Conservation (phyloP, 2,797 vertebrate genomes). For the Phaenicophaeus curvirostris region DNA sequence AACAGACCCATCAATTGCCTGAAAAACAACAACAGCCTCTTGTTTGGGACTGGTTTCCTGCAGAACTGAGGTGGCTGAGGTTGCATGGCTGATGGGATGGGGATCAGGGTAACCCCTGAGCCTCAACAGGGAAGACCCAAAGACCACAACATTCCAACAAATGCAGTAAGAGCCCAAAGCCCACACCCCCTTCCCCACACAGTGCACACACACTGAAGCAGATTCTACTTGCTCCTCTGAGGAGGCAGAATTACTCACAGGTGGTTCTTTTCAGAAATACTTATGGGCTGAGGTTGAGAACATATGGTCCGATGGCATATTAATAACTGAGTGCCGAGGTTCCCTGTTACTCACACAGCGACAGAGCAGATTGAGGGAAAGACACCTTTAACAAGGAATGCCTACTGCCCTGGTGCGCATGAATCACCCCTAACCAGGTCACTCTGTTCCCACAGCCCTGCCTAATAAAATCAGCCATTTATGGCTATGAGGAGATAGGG, state of each 20-base stretch:
- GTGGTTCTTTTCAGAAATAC: slow-evolving; percentile 66
- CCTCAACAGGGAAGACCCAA: rapidly evolving
- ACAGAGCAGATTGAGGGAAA: slow-evolving; percentile 25
- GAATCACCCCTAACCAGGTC: slow-evolving; percentile 26
- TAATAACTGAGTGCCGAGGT: slow-evolving; percentile 26
- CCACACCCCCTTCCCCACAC: not conserved
- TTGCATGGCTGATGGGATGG: not conserved
- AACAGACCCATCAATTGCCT: not conserved
- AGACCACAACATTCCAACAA: not conserved
- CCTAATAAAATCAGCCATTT: not conserved
- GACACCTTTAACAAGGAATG: slow-evolving; percentile 16
- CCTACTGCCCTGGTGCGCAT: not conserved
- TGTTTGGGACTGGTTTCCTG: not conserved
- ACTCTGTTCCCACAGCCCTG: not conserved
- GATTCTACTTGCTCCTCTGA: slow-evolving; percentile 26
- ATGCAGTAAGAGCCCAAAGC: not conserved
- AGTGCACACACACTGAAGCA: not conserved
- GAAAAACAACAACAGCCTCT: not conserved
- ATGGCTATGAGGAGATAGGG: not conserved
- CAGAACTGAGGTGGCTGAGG: not conserved
- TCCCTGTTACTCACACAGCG: slow-evolving; percentile 40
- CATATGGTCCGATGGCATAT: slow-evolving; percentile 35
- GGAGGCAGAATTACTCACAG: slow-evolving; percentile 62
- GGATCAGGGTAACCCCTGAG: not conserved
- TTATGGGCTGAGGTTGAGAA: slow-evolving; percentile 30